phyloP scores from a whole-genome alignment of 1,140 invertebrate species.

The Heliconius himera region DNA sequence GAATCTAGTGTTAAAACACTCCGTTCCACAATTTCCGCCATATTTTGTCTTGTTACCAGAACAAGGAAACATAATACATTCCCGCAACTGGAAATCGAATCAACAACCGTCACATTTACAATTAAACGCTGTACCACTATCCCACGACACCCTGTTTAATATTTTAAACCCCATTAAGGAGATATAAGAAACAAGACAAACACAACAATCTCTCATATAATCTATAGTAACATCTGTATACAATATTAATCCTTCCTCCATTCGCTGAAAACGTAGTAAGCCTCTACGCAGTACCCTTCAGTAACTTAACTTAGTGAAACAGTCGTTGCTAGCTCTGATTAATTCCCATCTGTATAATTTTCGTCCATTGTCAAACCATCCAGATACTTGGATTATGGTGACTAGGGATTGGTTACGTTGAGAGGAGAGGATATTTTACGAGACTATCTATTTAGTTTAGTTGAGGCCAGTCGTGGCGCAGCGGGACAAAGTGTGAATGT shows the following conservation, averaged over 20 bases:
- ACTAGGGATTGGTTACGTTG: slow-evolving; percentile 34
- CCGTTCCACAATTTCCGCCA: neutral
- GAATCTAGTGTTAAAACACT: neutral
- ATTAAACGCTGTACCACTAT: neutral
- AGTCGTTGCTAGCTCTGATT: slow-evolving; percentile 46
- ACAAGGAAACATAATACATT: neutral
- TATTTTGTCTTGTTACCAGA: neutral
- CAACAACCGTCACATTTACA: too few species aligned
- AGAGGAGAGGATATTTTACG: slow-evolving; percentile 28
- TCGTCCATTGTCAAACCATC: slow-evolving; percentile 49
- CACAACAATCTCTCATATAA: neutral
- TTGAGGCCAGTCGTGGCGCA: too few species aligned
- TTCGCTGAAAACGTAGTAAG: slow-evolving; percentile 37
- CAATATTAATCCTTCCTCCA: slow-evolving; percentile 32
- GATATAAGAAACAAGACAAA: neutral
- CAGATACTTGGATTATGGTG: slow-evolving; percentile 37
- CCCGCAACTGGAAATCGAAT: too few species aligned
- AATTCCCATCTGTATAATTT: slow-evolving; percentile 59
- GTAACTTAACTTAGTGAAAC: slow-evolving; percentile 40
- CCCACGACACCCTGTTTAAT: neutral
- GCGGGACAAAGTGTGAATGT: too few species aligned
- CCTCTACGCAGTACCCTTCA: slow-evolving; percentile 28
- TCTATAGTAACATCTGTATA: slow-evolving; percentile 19
- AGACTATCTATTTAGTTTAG: slow-evolving; percentile 8
- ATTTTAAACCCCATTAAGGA: neutral